These are phyloP conservation scores for Eristalis pertinax DNA, from an alignment of 2,888 invertebrate genomes.

Conservation along the genomic window DNA sequence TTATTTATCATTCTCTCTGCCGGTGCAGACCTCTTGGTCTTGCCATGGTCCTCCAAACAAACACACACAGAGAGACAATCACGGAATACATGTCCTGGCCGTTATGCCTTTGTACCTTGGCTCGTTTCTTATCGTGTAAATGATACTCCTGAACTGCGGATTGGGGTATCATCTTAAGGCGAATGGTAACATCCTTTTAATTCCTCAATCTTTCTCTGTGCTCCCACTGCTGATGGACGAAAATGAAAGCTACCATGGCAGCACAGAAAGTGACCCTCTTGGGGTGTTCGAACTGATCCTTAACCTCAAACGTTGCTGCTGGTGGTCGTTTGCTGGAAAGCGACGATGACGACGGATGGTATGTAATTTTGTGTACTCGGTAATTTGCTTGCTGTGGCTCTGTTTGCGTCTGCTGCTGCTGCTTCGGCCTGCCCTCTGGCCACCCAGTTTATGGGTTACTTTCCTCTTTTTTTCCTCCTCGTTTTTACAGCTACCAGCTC, in stretches of 20 bases:
- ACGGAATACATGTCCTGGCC: slow-evolving; percentile 7
- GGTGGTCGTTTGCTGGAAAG: slow-evolving; percentile 4
- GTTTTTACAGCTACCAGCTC: slow-evolving; percentile 25
- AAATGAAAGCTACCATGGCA: slow-evolving; percentile 57
- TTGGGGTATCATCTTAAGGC: slow-evolving; percentile 45
- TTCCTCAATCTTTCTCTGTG: slow-evolving; percentile 40
- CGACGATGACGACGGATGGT: slow-evolving; percentile 36
- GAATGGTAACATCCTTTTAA: slow-evolving; percentile 60
- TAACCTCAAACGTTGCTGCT: slow-evolving; percentile 54
- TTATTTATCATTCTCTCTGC: slow-evolving; percentile 63
- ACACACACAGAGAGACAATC: background rate
- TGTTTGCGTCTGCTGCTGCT: slow-evolving; percentile 35
- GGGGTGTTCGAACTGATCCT: slow-evolving; percentile 48
- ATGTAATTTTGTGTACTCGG: slow-evolving; percentile 60
- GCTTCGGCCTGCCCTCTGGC: slow-evolving; percentile 18
- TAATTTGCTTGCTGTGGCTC: slow-evolving; percentile 65
- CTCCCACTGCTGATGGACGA: slow-evolving; percentile 6
- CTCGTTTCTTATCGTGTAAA: slow-evolving; percentile 39
- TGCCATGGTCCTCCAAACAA: background rate
- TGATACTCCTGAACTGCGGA: slow-evolving; percentile 34
- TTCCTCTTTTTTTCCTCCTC: slow-evolving; percentile 22
- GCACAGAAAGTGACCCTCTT: slow-evolving; percentile 45
- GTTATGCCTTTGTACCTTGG: slow-evolving; percentile 1
- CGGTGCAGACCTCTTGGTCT: background rate
- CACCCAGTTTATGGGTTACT: background rate